A percentile compares a stretch with the other conserved stretches of the same genome.
phyloP scores from a whole-genome alignment of 92 coral and sea anemone genomes.

The Epizoanthus illoricatus region DNA sequence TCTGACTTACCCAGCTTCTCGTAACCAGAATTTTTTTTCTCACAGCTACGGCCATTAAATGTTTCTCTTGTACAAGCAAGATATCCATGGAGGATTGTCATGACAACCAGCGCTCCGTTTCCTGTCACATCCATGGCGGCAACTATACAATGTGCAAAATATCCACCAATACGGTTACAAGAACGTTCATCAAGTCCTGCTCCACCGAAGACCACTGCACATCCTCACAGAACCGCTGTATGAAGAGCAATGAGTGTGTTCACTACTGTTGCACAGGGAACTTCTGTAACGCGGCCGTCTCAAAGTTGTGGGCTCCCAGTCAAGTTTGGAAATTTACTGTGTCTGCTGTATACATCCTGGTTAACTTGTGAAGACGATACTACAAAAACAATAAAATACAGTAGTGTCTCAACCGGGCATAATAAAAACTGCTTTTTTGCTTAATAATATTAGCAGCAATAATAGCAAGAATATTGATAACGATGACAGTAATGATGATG shows the following conservation, averaged over 20 bases:
- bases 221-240: conserved; percentile 21
- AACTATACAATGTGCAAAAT: conserved; percentile 29
- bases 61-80: conserved; percentile 34
- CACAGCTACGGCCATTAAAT: conserved; percentile 10
- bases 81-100: conserved; percentile 23
- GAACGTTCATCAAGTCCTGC: conserved; percentile 27
- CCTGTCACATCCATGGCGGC: conserved; percentile 15
- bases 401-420: no score
- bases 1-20: no score
- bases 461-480: no score
- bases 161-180: conserved; percentile 21
- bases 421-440: no score
- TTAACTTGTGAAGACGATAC: no score
- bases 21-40: background rate
- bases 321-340: background rate
- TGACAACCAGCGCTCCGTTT: conserved; percentile 14
- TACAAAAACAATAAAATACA: no score
- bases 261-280: conserved; percentile 6
- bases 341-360: no score
- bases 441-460: no score
- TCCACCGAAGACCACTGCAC: conserved; percentile 13
- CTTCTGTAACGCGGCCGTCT: conserved; percentile 10
- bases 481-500: no score
- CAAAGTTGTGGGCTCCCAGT: background rate
- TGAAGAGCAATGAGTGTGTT: conserved; percentile 16